Evolutionary conservation across 2,113 vertebrate species (phyloP), one percentile per base, ranked within the genome.

Genomic region (Hiodon tergisus): DNA sequence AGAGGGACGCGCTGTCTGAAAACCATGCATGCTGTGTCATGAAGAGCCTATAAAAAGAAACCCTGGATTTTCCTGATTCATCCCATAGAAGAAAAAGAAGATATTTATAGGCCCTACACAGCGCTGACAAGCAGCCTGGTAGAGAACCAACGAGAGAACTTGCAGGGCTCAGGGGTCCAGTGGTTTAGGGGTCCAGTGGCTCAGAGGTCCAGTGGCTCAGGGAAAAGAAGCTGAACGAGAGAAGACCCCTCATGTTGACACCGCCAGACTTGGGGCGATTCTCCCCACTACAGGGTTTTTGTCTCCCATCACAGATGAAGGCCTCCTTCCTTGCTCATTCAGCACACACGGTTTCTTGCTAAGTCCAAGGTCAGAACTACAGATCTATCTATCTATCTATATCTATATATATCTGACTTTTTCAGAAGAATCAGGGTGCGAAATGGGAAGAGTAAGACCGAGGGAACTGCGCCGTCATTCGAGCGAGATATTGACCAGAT

Each of bases 311-410:
- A 53, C 51, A 66, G 48, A 66, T 13, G 6, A 76, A 78, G 79
- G 85, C 85, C 81, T 87, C 77, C 84, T 80, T 85, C 83, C 82
- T 82, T 82, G 82, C 89, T 88, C 85, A 86, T 87, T 91, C 88
- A 88, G 84, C 85, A 86, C 85, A 84, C 88, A 82, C 79, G 51
- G 61, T 48, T 47, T 76, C 80, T 83, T 82, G 72, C 76, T 83
- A 78, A 86, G 88, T 91, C 85, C 79, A 80, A 85, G 90, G 89
- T 90, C 86, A 88, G 88, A 90, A 88, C 88, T 86, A 85, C 87
- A 86, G 86, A 88, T 78, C 88, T 87, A 89, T 90, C 67, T 72
- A 53, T 67, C 76, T 8, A 4, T 72, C 50, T 73, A 57, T 50
- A 6, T 50, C 71, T 78, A 72, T 69, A 5, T 46, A 9, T 55